Evolutionary conservation across 2,888 invertebrate genomes (phyloP), one percentile per base, ranked within the genome.

Genomic region (Lasiommata megera): DNA sequence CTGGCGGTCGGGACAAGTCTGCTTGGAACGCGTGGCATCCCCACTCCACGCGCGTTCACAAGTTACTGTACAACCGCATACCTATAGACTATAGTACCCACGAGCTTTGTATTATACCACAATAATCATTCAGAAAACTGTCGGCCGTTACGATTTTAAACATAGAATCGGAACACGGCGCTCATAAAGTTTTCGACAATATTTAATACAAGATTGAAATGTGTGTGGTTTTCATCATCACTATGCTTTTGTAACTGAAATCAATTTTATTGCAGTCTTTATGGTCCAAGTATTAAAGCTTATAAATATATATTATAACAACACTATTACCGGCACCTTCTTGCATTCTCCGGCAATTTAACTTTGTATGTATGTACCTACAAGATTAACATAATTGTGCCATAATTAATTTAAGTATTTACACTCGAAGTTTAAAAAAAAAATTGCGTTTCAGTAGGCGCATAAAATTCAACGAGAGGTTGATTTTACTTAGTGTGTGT

Each of bases 11-110:
- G 41, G 61, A 61, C 64, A 64, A 63, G 56, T 47, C 66, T 67
- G 65, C 65, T 69, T 67, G 69, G 59, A 66, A 60, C 73, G 79
- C 81, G 79, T 76, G 76, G 77, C 66, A 72, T 72, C 76, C 74
- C 71, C 77, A 54, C 60, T 36, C 50, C 60, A 8, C 8, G 38
- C n/a, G 23, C 28, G 54, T 28, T n/a, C 41, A 36, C 38, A 50
- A 37, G 44, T 54, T 3, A 38, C 41, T 50, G 40, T 44, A 41
- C 54, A 17, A 17, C 36, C 44, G 51, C 54, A 50, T 46, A 23
- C n/a, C 43, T 28, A 29, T 43, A 7, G 3, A 1, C 17, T 16
- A 31, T 31, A 31, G 14, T 6, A 43, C 6, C 12, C 12, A 40
- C 43, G 23, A 58, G 58, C 54, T 58, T 58, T 54, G 53, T 50